phyloP scores from a whole-genome alignment of 2,113 vertebrate species.

The Phaethornis superciliosus region DNA sequence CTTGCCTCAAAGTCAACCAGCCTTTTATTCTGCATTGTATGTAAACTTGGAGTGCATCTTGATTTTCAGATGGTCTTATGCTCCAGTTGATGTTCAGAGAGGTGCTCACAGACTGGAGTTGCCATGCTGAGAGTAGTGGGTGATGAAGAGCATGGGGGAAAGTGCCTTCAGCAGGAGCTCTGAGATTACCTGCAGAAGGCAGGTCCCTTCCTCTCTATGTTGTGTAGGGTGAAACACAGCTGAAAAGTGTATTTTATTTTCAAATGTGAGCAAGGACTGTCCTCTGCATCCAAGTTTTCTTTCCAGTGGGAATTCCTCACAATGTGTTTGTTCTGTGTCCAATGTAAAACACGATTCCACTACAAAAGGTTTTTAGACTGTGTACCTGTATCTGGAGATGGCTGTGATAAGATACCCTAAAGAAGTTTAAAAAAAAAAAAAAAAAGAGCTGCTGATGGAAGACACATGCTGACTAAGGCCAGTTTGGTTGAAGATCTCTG shows the following conservation, averaged over 20 bases:
- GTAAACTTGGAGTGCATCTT: neutral
- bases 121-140: neutral
- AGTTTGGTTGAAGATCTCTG: neutral
- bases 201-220: neutral
- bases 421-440: neutral
- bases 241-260: neutral
- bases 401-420: neutral
- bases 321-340: neutral
- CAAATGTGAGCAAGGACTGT: neutral
- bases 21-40: neutral
- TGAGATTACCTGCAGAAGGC: neutral
- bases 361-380: neutral
- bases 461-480: constrained; percentile 6
- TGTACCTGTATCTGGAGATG: neutral
- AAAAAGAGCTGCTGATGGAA: neutral
- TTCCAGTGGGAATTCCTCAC: neutral
- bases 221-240: neutral
- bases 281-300: neutral
- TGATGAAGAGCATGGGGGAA: neutral
- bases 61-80: neutral
- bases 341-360: neutral
- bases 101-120: neutral
- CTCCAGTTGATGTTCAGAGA: neutral
- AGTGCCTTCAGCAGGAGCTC: neutral
- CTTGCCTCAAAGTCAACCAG: neutral